Base-by-base conservation (phyloP, 2,888 invertebrate genomes). In the Mycalesis mineus region DNA sequence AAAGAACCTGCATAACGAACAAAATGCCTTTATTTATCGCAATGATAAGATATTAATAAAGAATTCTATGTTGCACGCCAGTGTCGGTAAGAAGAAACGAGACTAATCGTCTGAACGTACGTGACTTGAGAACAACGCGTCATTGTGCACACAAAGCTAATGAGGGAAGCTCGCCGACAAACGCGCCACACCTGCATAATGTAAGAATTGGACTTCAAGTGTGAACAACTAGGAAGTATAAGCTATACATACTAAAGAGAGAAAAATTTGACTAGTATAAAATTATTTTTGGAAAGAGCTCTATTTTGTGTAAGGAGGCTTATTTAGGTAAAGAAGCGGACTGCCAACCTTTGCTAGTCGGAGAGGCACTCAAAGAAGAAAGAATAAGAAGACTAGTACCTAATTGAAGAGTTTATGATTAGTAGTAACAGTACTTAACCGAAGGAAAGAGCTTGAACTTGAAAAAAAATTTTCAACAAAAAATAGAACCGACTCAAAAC, bases 131-230 rank as follows among this genome's bases (percentile, higher is more conserved):
- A 62, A 61, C 59, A 57, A 51, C 45, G 48, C 57, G 51, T 60
- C 77, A 75, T 76, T 80, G 73, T 78, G 65, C 63, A 63, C 65
- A 67, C 68, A 68, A 68, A 67, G 69, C 63, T 67, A 66, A 65
- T 66, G 68, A 65, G 68, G 56, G 48, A 63, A 55, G 22, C 64
- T 61, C 50, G 62, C 65, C 59, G 62, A 63, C 61, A 55, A 57
- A 60, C 47, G 31, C 47, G 37, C 29, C 55, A 39, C 47, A 63
- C 61, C 58, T 60, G 56, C 36, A 55, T 56, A 28, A 52, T 56
- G 29, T 29, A 51, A 44, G 42, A 51, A 17, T 22, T 14, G 47
- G 6, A 37, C 37, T 13, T 13, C 31, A 55, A 49, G 48, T 42
- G 49, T 49, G 41, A 49, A 55, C n/a, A 42, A 42, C 41, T 29